These are phyloP conservation scores for Halocynthia aurantium DNA, from an alignment of 23 tunicate genomes.

Conservation along the genomic window DNA sequence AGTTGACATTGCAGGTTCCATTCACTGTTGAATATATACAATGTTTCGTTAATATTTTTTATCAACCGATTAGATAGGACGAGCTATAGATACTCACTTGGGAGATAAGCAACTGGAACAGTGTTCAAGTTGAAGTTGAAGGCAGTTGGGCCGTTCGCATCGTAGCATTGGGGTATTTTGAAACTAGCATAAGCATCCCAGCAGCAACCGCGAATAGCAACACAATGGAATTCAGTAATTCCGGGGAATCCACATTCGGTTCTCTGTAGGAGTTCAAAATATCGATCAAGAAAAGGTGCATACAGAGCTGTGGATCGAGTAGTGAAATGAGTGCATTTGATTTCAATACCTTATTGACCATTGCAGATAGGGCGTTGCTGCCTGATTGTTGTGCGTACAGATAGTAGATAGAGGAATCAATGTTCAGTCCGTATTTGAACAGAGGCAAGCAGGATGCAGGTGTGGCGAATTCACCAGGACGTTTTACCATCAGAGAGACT, in stretches of 20 bases:
- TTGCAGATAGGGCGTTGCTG: conserved; percentile 7
- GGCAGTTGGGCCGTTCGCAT: conserved; percentile 43
- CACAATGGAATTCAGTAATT: conserved; percentile 97
- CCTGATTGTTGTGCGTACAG: not conserved
- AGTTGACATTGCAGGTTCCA: conserved; percentile 78
- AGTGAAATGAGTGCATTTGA: not conserved
- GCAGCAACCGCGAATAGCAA: conserved; percentile 99
- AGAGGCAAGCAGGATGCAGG: conserved; percentile 65
- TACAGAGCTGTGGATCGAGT: not conserved
- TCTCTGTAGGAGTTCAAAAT: conserved; percentile 25
- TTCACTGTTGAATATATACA: conserved; percentile 28
- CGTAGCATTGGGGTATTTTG: conserved; percentile 92
- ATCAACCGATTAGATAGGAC: too few relatives aligned
- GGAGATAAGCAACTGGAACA: conserved; percentile 76
- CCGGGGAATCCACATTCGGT: conserved; percentile 99
- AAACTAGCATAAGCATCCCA: conserved; percentile 76
- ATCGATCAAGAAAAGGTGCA: not conserved
- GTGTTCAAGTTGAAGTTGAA: conserved; percentile 43
- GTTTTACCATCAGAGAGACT: conserved; percentile 58
- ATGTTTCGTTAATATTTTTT: too few relatives aligned
- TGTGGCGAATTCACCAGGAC: conserved; percentile 71
- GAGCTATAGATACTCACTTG: conserved; percentile 55
- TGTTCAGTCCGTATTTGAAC: conserved; percentile 64
- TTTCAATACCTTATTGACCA: conserved; percentile 21
- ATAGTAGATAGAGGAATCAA: conserved; percentile 40